Percentiles rank a stretch among this genome's conserved stretches.
These are phyloP conservation scores for Drosophila varians DNA, from an alignment of 1,140 invertebrate genomes.

Conservation along the genomic window DNA sequence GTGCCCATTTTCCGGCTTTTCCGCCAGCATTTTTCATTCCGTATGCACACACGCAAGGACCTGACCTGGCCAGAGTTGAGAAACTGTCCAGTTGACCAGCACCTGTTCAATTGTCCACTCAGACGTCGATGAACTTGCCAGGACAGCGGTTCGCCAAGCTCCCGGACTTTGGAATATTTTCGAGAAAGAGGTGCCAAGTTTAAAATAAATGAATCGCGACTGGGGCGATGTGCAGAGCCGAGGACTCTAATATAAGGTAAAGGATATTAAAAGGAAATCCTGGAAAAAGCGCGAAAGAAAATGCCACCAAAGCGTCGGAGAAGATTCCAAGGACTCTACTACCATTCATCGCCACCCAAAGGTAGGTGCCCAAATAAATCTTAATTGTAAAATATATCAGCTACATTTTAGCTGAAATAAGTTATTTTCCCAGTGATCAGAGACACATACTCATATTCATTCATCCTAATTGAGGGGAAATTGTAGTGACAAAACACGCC, in stretches of 20 bases:
- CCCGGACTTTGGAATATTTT: not conserved
- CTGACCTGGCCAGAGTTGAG: constrained; percentile 9
- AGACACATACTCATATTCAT: constrained; percentile 24
- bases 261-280: not conserved
- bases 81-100: constrained; percentile 13
- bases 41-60: constrained; percentile 51
- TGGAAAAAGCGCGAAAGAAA: not conserved
- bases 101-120: constrained; percentile 32
- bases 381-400: no score
- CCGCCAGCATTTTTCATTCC: constrained; percentile 27
- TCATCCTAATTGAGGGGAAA: constrained; percentile 65
- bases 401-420: no score
- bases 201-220: constrained; percentile 32
- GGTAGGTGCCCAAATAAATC: constrained; percentile 78
- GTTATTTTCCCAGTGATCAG: not conserved
- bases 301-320: constrained; percentile 81
- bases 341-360: constrained; percentile 85
- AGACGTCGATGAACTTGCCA: constrained; percentile 71
- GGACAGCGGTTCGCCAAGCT: constrained; percentile 35
- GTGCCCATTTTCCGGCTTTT: constrained; percentile 2
- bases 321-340: constrained; percentile 84
- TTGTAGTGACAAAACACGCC: constrained; percentile 58
- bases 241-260: constrained; percentile 40
- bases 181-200: not conserved
- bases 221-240: constrained; percentile 61